Conservation (phyloP, 1,140 invertebrate species). For the Tenebrio molitor region DNA sequence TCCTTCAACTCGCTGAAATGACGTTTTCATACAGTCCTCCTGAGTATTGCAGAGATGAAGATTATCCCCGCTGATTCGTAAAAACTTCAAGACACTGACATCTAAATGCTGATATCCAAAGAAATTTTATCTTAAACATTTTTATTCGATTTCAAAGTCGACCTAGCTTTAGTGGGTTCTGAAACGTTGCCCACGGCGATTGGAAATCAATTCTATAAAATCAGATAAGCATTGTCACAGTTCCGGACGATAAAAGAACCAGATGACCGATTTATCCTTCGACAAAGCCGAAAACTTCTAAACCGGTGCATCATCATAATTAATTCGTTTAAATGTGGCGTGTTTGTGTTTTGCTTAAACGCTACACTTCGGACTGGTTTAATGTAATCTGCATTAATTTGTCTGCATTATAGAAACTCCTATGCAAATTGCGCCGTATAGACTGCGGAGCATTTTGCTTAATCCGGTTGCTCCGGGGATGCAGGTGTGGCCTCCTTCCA, state of each 20-base stretch:
- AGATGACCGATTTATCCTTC: background rate
- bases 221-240: conserved; percentile 8
- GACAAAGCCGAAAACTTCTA: background rate
- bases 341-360: conserved; percentile 2
- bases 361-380: background rate
- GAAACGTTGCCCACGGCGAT: conserved; percentile 24
- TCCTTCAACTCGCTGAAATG: conserved; percentile 21
- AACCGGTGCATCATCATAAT: background rate
- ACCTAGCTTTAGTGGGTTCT: conserved; percentile 23
- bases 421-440: background rate
- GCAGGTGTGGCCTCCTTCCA: background rate
- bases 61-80: conserved; percentile 17
- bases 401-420: conserved; percentile 18
- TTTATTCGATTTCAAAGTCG: conserved; percentile 31
- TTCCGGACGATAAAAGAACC: background rate
- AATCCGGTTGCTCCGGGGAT: background rate
- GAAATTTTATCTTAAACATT: conserved; percentile 38
- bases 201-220: conserved; percentile 30
- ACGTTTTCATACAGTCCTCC: conserved; percentile 34
- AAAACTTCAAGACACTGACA: conserved; percentile 29
- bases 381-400: conserved; percentile 32
- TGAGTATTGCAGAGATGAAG: conserved; percentile 21
- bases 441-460: background rate
- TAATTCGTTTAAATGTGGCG: background rate
- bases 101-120: conserved; percentile 27